Percentiles rank a stretch among this genome's conserved stretches.
phyloP scores from a whole-genome alignment of 2,113 vertebrate species.

The Lagopus muta region DNA sequence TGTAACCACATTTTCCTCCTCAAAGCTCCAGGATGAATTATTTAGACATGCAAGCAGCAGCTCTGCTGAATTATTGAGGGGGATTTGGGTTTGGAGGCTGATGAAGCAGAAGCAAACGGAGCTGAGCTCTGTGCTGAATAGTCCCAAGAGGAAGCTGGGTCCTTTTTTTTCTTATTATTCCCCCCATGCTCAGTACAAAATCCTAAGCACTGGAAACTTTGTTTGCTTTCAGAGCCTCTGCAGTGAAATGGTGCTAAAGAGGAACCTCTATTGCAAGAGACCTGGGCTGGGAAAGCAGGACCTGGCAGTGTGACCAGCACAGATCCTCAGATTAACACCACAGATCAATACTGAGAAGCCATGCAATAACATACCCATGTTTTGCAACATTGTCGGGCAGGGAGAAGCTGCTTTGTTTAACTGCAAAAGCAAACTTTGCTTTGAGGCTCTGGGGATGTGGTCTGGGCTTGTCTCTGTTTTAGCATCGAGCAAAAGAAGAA shows the following conservation, averaged over 20 bases:
- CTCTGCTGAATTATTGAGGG: conserved; percentile 65
- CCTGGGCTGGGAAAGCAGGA: neutral
- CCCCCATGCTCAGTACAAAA: too few species aligned
- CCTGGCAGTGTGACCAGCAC: neutral
- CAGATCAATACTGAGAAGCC: neutral
- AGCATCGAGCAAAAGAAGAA: neutral
- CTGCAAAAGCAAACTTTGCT: neutral
- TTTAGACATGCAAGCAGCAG: conserved; percentile 9
- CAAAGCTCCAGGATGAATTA: conserved; percentile 49
- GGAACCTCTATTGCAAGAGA: neutral
- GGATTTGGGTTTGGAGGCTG: conserved; percentile 15
- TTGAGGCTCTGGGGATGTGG: neutral
- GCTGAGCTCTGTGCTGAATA: neutral
- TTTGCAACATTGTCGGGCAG: neutral
- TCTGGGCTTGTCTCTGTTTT: neutral
- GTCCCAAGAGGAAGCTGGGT: neutral
- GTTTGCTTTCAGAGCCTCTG: neutral
- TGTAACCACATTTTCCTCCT: neutral
- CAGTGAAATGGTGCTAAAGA: neutral
- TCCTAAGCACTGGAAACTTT: neutral
- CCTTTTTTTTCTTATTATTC: neutral
- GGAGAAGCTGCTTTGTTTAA: neutral
- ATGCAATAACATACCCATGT: accelerated
- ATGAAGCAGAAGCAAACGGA: conserved; percentile 24
- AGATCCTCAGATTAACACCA: neutral